phyloP scores from a whole-genome alignment of 2,797 vertebrate genomes.

The Australoheros facetus region DNA sequence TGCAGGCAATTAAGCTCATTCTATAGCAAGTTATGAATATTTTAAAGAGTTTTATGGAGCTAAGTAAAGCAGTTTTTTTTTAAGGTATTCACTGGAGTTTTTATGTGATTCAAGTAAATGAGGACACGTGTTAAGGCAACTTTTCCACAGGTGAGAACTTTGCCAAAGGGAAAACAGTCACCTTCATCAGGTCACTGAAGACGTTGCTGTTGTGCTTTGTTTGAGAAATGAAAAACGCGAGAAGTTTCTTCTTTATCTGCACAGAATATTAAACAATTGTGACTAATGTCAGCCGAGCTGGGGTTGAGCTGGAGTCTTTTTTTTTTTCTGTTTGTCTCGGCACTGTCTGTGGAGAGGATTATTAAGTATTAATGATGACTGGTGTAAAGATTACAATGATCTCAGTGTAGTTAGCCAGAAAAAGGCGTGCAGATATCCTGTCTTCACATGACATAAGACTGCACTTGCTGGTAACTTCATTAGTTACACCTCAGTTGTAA shows the following conservation, averaged over 20 bases:
- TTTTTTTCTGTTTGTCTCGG: not conserved
- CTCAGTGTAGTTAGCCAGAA: not conserved
- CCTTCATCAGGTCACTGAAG: not conserved
- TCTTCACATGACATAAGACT: not conserved
- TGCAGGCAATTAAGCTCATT: constrained; percentile 9
- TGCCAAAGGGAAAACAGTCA: not conserved
- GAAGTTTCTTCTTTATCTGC: not conserved
- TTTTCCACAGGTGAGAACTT: not conserved
- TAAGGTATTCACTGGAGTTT: not conserved
- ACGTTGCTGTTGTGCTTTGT: not conserved
- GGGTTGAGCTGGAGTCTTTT: not conserved
- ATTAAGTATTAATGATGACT: not conserved
- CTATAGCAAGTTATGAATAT: not conserved
- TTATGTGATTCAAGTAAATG: not conserved
- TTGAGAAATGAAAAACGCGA: not conserved
- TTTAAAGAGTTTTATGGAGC: not conserved
- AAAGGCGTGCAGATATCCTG: not conserved
- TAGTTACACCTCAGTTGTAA: not conserved
- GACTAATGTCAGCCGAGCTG: not conserved
- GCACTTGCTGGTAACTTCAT: not conserved
- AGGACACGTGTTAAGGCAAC: not conserved
- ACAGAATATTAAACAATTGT: not conserved
- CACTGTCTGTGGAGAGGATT: not conserved
- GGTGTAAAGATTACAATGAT: not conserved
- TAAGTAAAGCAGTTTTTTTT: not conserved